phyloP scores from a whole-genome alignment of 2,888 invertebrate genomes.

The Heteromurus nitidus region DNA sequence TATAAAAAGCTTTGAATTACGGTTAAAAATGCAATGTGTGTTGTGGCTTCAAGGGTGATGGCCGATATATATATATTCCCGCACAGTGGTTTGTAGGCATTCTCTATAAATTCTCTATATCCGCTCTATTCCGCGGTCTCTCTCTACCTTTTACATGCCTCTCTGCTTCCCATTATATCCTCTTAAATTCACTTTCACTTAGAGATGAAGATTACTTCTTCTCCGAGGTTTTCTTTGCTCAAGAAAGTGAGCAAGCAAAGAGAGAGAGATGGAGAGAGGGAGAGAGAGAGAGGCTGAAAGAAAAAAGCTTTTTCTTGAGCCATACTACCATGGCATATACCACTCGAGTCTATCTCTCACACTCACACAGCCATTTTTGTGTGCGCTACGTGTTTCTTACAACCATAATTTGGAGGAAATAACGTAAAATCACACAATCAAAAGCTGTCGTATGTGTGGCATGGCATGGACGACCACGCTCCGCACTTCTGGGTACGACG shows the following conservation, averaged over 20 bases:
- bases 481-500: not conserved
- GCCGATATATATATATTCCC: not conserved
- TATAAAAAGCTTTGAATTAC: too few relatives aligned
- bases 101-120: not conserved
- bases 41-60: too few relatives aligned
- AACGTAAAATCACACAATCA: not conserved
- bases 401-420: not conserved
- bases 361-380: not conserved
- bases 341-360: not conserved
- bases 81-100: not conserved
- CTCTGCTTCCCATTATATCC: not conserved
- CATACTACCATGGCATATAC: too few relatives aligned
- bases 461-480: not conserved
- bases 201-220: not conserved
- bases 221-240: not conserved
- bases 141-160: not conserved
- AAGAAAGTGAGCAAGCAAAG: not conserved
- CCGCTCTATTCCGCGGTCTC: not conserved
- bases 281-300: too few relatives aligned
- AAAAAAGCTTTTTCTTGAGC: too few relatives aligned
- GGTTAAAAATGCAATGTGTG: too few relatives aligned
- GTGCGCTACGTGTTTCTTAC: not conserved
- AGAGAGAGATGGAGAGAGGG: too few relatives aligned
- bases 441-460: too few relatives aligned
- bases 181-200: slow-evolving; percentile 1